Conservation (phyloP, 2,113 vertebrate genomes). For the Centropus unirufus region DNA sequence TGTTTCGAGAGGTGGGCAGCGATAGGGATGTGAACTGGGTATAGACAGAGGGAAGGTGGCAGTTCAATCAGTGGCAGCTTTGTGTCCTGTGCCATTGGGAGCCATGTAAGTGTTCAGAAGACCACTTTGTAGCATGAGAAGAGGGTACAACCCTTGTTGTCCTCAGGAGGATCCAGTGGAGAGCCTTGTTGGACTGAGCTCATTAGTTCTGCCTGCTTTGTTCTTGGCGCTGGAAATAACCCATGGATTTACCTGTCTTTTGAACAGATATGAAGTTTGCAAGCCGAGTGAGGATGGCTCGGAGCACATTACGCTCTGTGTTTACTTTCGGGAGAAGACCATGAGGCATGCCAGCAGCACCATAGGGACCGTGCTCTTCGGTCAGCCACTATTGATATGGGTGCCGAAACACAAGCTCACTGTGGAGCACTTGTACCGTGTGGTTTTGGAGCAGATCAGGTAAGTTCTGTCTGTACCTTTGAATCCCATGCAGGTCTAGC, state of each 20-base stretch:
- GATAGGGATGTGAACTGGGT: neutral
- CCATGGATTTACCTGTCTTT: conserved; percentile 12
- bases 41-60: neutral
- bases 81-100: neutral
- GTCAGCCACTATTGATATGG: conserved; percentile 91
- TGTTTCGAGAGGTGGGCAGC: neutral
- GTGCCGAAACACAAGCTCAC: conserved; percentile 88
- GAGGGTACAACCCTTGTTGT: neutral
- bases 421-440: conserved; percentile 84
- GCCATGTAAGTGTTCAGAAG: neutral
- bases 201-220: neutral
- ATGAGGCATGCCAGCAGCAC: conserved; percentile 82
- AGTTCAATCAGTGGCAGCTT: fast-evolving
- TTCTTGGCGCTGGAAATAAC: neutral
- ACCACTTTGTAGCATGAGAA: neutral
- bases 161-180: neutral
- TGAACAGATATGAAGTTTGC: conserved; percentile 86
- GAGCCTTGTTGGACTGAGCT: neutral
- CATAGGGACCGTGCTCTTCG: conserved; percentile 86
- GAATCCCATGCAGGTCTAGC: neutral
- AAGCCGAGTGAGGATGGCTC: conserved; percentile 52
- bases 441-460: conserved; percentile 89
- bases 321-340: conserved; percentile 94
- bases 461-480: conserved; percentile 64
- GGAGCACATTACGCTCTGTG: conserved; percentile 82